These are phyloP conservation scores for Heliconius aoede DNA, from an alignment of 2,888 invertebrate species.

Conservation along the genomic window DNA sequence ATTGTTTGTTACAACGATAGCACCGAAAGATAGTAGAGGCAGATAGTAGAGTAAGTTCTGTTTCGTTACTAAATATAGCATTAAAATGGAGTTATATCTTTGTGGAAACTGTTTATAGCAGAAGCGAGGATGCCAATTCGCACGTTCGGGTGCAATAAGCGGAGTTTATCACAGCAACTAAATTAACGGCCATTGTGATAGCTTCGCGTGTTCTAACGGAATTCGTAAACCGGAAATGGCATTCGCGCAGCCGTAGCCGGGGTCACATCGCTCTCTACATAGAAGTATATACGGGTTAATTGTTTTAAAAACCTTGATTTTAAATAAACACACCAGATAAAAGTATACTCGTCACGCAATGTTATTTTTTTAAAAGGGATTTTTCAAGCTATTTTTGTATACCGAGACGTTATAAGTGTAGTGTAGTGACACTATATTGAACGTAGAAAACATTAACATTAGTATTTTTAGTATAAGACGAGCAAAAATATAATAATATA, in stretches of 20 bases:
- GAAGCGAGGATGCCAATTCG: conserved; percentile 61
- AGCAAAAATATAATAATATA: too few species aligned
- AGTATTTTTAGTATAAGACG: too few species aligned
- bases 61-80: conserved; percentile 12
- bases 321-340: conserved; percentile 35
- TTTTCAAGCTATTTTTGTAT: background rate
- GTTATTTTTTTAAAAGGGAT: background rate
- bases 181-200: conserved; percentile 71
- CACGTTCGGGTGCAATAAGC: conserved; percentile 58
- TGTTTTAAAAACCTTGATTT: conserved; percentile 39
- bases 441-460: too few species aligned
- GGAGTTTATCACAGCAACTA: conserved; percentile 62
- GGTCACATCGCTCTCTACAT: conserved; percentile 43
- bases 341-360: conserved; percentile 30
- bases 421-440: too few species aligned
- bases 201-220: conserved; percentile 67
- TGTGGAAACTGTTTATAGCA: conserved; percentile 54
- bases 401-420: too few species aligned
- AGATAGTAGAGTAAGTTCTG: conserved; percentile 23
- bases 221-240: conserved; percentile 71
- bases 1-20: too few species aligned
- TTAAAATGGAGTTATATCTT: conserved; percentile 22
- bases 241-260: conserved; percentile 52
- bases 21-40: background rate
- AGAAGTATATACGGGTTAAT: conserved; percentile 37